Base-by-base conservation (phyloP, 2,113 vertebrate species). In the Scortum barcoo region DNA sequence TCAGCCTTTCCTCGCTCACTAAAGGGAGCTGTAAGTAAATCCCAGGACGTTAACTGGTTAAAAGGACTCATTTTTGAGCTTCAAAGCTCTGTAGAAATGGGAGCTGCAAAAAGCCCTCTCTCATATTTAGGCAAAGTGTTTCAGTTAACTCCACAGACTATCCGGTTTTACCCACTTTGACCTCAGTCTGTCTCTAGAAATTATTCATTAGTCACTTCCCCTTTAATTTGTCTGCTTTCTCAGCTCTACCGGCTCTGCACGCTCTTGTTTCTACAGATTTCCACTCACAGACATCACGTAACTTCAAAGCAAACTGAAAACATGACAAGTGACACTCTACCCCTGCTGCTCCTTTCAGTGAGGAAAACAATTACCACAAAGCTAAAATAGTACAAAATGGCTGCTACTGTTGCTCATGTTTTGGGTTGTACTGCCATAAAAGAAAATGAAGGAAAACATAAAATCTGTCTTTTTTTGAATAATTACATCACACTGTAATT, bases 151-250 rank as follows among this genome's bases (percentile, higher is more conserved):
- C 66, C 30, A 36, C 51, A 30, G 4, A 63, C 78, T 70, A 11
- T 86, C 83, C 83, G 12, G 56, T 89, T 84, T 84, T 77, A 73
- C 22, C n/a, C 74, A 67, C 33, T 83, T 65, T 81, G 76, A 80
- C 86, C 84, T 74, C 77, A 67, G 76, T 89, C 88, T 85, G 83
- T 89, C 68, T 70, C 50, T 28, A 81, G 71, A 56, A 89, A 92
- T 91, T 42, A 92, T 93, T 91, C 70, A 91, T 89, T 78, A 86
- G 80, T 78, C 74, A 68, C 68, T 83, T 87, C 81, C 80, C 73
- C 77, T 84, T 82, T 77, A 77, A 89, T 77, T 81, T 66, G 71
- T 83, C 84, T 81, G 72, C 76, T 73, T 56, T 76, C 79, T 88
- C 87, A 44, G 63, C 50, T 68, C 46, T 7, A 17, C 42, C 62